Evolutionary conservation across 2,113 vertebrate species (phyloP), one percentile per base, ranked within the genome.

Genomic region (Urocynchramus pylzowi): DNA sequence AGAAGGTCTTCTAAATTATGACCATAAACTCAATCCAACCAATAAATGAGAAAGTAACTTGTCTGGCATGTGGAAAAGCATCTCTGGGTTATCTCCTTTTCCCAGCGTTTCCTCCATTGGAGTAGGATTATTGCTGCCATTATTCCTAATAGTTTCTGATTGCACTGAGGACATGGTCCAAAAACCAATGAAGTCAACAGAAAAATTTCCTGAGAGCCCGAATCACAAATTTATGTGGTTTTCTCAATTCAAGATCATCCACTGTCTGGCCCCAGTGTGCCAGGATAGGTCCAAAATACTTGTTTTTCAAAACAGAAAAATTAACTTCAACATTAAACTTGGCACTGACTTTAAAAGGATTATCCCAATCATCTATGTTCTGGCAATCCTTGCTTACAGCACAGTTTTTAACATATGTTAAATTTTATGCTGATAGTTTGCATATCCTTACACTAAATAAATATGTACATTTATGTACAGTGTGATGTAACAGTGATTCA

Each of bases 361-460:
- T 71, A 44, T 63, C 37, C 63, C 68, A 68, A 13, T 68, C 41
- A 83, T 52, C 73, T 83, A 5, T 50, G 54, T 89, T 83, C 50
- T 80, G 54, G 84, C 88, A 90, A 84, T 47, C 50, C 73, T 71
- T 79, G 49, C 65, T 95, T 85, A 78, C 35, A 57, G 71, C 23
- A 78, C 30, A 31, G 52, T 74, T 95, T 95, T 94, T 69, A 94
- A 78, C 52, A 90, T 65, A 84, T 91, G 83, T 17, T 84, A 65
- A 64, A 70, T 84, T 92, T 87, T 77, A 30, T 78, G 67, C 33
- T 69, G 44, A 33, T 92, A 53, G 49, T 81, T 93, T 90, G 57
- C 50, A 52, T 92, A 57, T 71, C 67, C 63, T 73, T 47, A 73
- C 49, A 50, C 42, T 63, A 87, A 71, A 92, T 87, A 73, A 81